These are phyloP conservation scores for Coracias cyanogaster DNA, from an alignment of 2,797 vertebrate genomes.

Conservation along the genomic window DNA sequence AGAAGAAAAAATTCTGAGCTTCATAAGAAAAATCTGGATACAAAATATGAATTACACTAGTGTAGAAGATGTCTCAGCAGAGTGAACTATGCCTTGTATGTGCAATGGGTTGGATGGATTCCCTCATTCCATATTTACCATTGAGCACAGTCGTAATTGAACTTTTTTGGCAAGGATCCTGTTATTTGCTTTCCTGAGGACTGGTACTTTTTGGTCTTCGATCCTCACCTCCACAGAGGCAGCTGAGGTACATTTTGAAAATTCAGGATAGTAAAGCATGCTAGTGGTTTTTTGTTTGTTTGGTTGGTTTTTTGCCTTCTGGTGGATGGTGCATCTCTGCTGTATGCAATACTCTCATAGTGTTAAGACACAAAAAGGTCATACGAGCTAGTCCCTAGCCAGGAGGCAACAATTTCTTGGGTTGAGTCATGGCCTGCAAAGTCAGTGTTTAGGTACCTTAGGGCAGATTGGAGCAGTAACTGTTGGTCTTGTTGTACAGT, in stretches of 20 bases:
- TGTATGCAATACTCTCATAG: background rate
- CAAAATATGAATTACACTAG: background rate
- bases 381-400: too few species aligned
- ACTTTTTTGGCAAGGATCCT: background rate
- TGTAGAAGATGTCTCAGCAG: background rate
- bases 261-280: background rate
- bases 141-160: background rate
- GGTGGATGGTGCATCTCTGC: background rate
- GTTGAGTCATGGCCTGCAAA: background rate
- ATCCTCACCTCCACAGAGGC: fast-evolving
- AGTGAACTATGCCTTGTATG: background rate
- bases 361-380: background rate
- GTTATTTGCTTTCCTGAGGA: background rate
- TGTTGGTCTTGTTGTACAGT: background rate
- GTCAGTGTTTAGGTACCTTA: background rate
- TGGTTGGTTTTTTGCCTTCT: background rate
- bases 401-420: background rate
- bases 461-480: background rate
- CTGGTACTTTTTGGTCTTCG: background rate
- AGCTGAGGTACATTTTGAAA: background rate
- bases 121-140: background rate
- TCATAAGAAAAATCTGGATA: background rate
- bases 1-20: background rate
- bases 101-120: background rate
- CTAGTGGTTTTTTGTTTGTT: background rate